Evolutionary conservation across 2,888 invertebrate species (phyloP).

Genomic region (Ectropis crepuscularia): DNA sequence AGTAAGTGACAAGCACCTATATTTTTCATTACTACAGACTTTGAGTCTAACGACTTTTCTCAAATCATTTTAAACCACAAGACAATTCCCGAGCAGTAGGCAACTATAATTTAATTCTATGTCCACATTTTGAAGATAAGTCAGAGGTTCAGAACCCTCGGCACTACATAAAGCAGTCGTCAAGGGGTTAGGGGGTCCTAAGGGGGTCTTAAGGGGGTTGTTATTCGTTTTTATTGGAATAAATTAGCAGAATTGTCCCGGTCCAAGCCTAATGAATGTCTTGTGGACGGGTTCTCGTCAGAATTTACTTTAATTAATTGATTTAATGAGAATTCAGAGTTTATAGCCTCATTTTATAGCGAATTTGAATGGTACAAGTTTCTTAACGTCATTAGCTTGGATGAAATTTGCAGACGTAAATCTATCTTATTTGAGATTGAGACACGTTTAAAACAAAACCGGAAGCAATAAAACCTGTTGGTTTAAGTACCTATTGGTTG

Average conservation of each 20-base stretch:
- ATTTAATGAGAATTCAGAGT: conserved; percentile 56
- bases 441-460: not conserved
- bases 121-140: conserved; percentile 18
- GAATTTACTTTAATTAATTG: conserved; percentile 70
- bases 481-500: not conserved
- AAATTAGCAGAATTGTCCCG: conserved; percentile 76
- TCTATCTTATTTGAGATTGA: conserved; percentile 1
- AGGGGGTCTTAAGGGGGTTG: conserved; percentile 50
- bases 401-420: not conserved
- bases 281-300: conserved; percentile 62
- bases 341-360: conserved; percentile 39
- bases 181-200: conserved; percentile 47
- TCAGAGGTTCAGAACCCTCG: conserved; percentile 25
- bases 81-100: not conserved
- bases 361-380: conserved; percentile 27
- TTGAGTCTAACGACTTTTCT: not conserved
- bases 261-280: conserved; percentile 73
- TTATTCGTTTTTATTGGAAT: conserved; percentile 72
- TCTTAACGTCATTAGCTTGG: conserved; percentile 27
- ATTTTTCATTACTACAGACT: not conserved
- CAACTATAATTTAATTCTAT: conserved; percentile 3
- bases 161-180: conserved; percentile 37
- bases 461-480: not conserved
- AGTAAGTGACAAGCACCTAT: no score
- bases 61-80: not conserved